phyloP scores from a whole-genome alignment of 1,140 invertebrate species.

The Drosophila neocordata region DNA sequence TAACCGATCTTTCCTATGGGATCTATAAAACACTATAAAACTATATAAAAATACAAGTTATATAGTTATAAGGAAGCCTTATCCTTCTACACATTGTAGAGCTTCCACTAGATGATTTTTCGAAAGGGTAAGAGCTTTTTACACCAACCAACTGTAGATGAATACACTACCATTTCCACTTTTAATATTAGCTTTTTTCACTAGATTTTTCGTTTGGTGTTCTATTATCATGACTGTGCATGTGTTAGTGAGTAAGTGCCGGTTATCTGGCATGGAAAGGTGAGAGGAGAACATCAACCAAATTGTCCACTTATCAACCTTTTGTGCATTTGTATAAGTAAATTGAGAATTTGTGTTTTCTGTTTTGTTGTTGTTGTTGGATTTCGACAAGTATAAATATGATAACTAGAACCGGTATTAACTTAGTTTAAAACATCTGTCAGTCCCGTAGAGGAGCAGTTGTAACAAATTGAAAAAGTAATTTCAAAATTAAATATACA shows the following conservation, averaged over 20 bases:
- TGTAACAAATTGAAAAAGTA: neutral
- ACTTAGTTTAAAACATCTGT: neutral
- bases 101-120: too few species aligned
- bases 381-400: neutral
- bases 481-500: too few species aligned
- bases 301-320: constrained; percentile 9
- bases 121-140: too few species aligned
- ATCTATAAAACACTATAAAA: too few species aligned
- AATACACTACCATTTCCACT: neutral
- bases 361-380: neutral
- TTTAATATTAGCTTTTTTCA: neutral
- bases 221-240: neutral
- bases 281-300: constrained; percentile 1
- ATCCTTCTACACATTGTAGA: too few species aligned
- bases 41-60: too few species aligned
- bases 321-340: neutral
- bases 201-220: neutral
- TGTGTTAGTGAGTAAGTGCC: neutral
- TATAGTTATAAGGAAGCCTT: too few species aligned
- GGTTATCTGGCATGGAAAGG: neutral
- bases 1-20: too few species aligned
- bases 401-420: neutral
- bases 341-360: neutral
- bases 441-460: neutral
- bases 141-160: too few species aligned